Evolutionary conservation across 2,113 vertebrate genomes (phyloP), one percentile per base, ranked within the genome.

Genomic region (Bos javanicus): DNA sequence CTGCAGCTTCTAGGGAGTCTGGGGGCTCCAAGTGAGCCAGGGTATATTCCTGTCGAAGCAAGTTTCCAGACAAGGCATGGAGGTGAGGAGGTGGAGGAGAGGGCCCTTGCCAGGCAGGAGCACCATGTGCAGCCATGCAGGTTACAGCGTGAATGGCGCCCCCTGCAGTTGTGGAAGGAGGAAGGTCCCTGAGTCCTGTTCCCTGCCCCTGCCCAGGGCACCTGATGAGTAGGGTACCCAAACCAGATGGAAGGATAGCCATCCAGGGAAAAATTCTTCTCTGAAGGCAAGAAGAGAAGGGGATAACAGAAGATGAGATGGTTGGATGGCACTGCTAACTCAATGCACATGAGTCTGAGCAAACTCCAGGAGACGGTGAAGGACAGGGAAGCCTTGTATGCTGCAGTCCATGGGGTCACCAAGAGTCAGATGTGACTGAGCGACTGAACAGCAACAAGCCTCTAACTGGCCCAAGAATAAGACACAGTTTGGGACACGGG

Each of bases 21-120:
- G 99, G 99, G 91, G 98, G 98, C 95, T 99, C 99, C 57, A 99
- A 87, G 86, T 99, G 99, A 64, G 99, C 99, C 97, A 99, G 96
- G 0, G 99, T 99, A 95, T 99, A 99, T 98, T 99, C 99, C 99
- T 99, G 98, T 94, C 7, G 76, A 87, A 82, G 91, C 30, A 95
- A 97, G 74, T 94, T 93, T 93, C 83, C 96, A 96, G 64, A 88
- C 19, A n/a, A 85, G 71, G 39, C 81, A 87, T 94, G 97, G 89
- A 60, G 78, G n/a, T 6, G 25, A n/a, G 7, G 39, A 36, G 56
- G 33, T 7, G 17, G 83, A 1, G 12, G 48, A 4, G 6, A 59
- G 76, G 76, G 28, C 59, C 76, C 26, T n/a, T 54, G 43, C 85
- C 26, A 48, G 25, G 74, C 17, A 28, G 33, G 9, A 80, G 36